Conservation (phyloP, 2,888 invertebrate genomes). For the Therioaphis trifolii region DNA sequence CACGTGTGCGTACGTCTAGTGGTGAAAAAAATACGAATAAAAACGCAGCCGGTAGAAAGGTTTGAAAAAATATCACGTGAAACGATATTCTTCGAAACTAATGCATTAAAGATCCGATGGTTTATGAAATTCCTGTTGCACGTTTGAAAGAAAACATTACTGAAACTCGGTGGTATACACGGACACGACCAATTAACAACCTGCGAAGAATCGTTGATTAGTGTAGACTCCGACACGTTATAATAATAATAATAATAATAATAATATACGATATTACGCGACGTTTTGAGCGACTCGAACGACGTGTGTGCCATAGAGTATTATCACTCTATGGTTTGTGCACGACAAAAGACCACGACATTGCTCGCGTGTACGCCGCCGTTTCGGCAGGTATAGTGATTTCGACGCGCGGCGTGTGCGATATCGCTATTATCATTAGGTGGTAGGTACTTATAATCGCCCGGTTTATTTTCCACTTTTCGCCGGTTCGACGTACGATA, state of each 20-base stretch:
- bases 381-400: too few relatives aligned
- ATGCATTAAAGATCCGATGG: conserved; percentile 29
- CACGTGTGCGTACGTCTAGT: not conserved
- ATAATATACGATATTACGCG: not conserved
- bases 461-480: too few relatives aligned
- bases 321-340: not conserved
- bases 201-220: conserved; percentile 46
- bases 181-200: conserved; percentile 44
- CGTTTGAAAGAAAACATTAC: not conserved
- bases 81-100: conserved; percentile 20
- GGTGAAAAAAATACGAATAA: not conserved
- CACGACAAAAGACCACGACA: not conserved
- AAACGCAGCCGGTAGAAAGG: too few relatives aligned
- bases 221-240: not conserved
- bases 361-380: not conserved
- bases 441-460: too few relatives aligned
- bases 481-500: too few relatives aligned
- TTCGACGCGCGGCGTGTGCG: too few relatives aligned
- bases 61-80: not conserved
- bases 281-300: not conserved
- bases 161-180: conserved; percentile 1
- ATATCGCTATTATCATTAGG: too few relatives aligned
- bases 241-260: too few relatives aligned
- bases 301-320: not conserved
- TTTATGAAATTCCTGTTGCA: conserved; percentile 27